These are phyloP conservation scores for Netelia virgata DNA, from an alignment of 2,888 invertebrate genomes.

Conservation along the genomic window DNA sequence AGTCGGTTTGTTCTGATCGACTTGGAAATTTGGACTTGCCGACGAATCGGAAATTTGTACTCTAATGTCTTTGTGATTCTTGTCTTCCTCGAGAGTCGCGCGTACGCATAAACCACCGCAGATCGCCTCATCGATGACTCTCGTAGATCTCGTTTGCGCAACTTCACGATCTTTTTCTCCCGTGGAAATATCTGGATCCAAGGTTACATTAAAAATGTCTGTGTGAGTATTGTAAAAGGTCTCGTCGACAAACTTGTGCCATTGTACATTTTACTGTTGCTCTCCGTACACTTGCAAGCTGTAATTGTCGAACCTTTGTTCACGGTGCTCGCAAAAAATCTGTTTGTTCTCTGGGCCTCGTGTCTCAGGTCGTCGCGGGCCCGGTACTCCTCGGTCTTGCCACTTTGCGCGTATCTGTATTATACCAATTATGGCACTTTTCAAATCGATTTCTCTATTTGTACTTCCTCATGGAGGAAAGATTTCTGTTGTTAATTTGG, in stretches of 20 bases:
- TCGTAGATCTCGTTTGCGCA: neutral
- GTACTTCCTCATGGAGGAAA: neutral
- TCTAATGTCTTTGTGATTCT: slow-evolving; percentile 60
- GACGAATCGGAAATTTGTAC: slow-evolving; percentile 60
- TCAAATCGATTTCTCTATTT: slow-evolving; percentile 39
- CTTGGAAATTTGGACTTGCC: slow-evolving; percentile 20
- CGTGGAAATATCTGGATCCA: slow-evolving; percentile 55
- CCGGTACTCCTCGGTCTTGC: slow-evolving; percentile 61
- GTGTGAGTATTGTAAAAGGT: slow-evolving; percentile 16
- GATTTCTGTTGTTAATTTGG: slow-evolving; percentile 20
- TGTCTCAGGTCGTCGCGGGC: slow-evolving; percentile 52
- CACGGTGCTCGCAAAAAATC: slow-evolving; percentile 57
- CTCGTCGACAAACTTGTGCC: slow-evolving; percentile 22
- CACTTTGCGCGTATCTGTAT: slow-evolving; percentile 72
- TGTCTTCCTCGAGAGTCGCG: slow-evolving; percentile 64
- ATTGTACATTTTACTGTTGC: slow-evolving; percentile 70
- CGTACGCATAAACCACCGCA: slow-evolving; percentile 57
- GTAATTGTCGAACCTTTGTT: slow-evolving; percentile 61
- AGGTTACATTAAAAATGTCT: slow-evolving; percentile 43
- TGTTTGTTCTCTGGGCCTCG: slow-evolving; percentile 69
- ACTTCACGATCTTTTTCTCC: slow-evolving; percentile 37
- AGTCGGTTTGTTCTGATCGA: slow-evolving; percentile 17
- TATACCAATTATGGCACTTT: slow-evolving; percentile 63
- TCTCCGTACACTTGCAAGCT: slow-evolving; percentile 67
- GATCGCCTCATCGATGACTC: slow-evolving; percentile 3